Base-by-base conservation (phyloP, 2,888 invertebrate genomes). In the Leptinotarsa haldemani region DNA sequence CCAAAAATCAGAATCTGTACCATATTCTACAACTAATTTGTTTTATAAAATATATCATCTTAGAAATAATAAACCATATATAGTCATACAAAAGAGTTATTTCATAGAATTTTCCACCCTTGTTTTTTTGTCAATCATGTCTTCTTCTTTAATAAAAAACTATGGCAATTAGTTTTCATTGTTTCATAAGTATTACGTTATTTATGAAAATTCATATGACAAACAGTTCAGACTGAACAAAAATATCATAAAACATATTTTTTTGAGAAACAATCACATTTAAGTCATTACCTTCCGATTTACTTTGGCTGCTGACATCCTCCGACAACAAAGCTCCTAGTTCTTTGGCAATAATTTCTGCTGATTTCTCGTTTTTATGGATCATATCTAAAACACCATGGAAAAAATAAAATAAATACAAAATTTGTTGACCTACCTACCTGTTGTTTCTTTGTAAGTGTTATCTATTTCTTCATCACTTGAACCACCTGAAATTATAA, bases 271-370 rank as follows among this genome's bases (percentile, higher is more conserved):
- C 5, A 2, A 61, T 15, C 16, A 2, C 2, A 61, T 30, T n/a
- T 56, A 22, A 48, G 52, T 53, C 7, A 40, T 52, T 30, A 30
- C 18, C 53, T 40, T 30, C 53, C 1, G 4, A n/a, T 53, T 67
- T 53, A 13, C 40, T 53, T 40, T 9, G 40, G n/a, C 53, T 40
- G 15, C 53, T 20, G 5, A 53, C 40, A 48, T 22, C 50, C 16
- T 53, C 53, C 2, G 52, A 53, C 53, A 53, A 46, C 16, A 53
- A 30, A 18, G 30, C 30, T 53, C 53, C 67, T 5, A 67, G 40
- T 53, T 67, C 67, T 67, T 53, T 67, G 53, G 20, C 40, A n/a
- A 71, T 63, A 56, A 66, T 50, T 48, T 67, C 47, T 25, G 56
- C 47, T 71, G 20, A 15, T 48, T 25, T 67, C 30, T 65, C 46